Conservation (phyloP, 1,140 invertebrate genomes). For the Bombus confusus region DNA sequence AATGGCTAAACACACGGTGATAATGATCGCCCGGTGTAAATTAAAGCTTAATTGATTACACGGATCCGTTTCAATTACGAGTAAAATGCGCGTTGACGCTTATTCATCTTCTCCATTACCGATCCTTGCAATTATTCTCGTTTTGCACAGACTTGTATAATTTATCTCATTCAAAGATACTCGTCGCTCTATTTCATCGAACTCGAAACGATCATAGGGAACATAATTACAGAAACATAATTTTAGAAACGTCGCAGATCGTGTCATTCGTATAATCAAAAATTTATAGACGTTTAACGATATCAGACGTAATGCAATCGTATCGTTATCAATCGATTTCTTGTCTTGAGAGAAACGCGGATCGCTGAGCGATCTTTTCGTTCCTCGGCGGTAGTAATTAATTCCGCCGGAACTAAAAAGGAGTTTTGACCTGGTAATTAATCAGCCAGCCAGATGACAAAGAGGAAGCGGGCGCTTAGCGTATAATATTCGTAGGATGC, state of each 20-base stretch:
- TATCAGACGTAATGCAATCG: neutral
- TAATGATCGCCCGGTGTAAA: neutral
- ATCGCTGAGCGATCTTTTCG: neutral
- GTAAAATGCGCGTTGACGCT: neutral
- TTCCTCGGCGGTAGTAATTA: neutral
- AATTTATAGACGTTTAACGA: neutral
- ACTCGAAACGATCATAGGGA: neutral
- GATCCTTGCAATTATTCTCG: neutral
- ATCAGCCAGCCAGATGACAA: conserved; percentile 30
- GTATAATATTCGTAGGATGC: conserved; percentile 22
- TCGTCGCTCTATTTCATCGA: neutral
- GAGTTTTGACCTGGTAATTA: conserved; percentile 20
- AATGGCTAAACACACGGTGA: neutral
- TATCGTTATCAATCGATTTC: neutral
- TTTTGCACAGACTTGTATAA: neutral
- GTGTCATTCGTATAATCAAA: neutral
- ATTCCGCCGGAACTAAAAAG: neutral
- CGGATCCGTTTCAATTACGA: neutral
- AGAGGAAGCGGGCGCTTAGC: conserved; percentile 33
- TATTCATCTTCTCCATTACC: neutral
- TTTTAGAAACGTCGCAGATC: neutral
- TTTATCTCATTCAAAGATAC: neutral
- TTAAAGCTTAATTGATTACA: neutral
- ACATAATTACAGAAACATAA: neutral
- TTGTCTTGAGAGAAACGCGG: neutral